Evolutionary conservation across 2,888 invertebrate genomes (phyloP).

Genomic region (Galeopsomyia nigrocyanea): DNA sequence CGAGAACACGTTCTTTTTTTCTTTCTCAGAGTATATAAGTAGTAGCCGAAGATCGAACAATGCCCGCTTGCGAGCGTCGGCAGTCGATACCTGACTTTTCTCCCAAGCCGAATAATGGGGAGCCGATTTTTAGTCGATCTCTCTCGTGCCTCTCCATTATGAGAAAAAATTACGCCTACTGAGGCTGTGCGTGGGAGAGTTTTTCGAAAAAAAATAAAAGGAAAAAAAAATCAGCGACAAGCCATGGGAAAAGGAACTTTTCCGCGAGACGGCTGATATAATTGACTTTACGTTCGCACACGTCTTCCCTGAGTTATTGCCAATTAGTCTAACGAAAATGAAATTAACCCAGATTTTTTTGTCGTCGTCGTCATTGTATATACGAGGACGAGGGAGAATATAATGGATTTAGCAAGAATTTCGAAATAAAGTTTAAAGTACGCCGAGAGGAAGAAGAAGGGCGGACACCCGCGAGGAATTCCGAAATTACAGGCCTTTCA

Average conservation of each 20-base stretch:
- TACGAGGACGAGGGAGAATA: neutral
- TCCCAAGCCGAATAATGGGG: slow-evolving; percentile 48
- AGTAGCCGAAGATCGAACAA: neutral
- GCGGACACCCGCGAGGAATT: slow-evolving; percentile 18
- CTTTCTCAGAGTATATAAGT: neutral
- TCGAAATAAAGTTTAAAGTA: slow-evolving; percentile 22
- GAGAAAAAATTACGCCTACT: too few relatives aligned
- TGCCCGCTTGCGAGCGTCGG: neutral
- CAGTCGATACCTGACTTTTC: slow-evolving; percentile 22
- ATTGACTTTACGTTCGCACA: too few relatives aligned
- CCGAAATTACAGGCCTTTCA: slow-evolving; percentile 29
- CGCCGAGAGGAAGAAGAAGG: neutral
- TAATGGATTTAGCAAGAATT: slow-evolving; percentile 4
- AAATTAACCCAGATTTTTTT: too few relatives aligned
- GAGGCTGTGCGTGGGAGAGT: too few relatives aligned
- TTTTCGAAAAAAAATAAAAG: too few relatives aligned
- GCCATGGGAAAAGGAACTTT: too few relatives aligned
- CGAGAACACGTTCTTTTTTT: neutral
- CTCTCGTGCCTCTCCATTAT: too few relatives aligned
- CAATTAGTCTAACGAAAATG: too few relatives aligned
- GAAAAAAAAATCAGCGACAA: too few relatives aligned
- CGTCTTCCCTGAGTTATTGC: too few relatives aligned
- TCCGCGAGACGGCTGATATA: too few relatives aligned
- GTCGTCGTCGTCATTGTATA: neutral
- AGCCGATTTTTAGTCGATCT: neutral